Base-by-base conservation (phyloP, 92 coral and sea anemone species). In the Epizoanthus illoricatus region DNA sequence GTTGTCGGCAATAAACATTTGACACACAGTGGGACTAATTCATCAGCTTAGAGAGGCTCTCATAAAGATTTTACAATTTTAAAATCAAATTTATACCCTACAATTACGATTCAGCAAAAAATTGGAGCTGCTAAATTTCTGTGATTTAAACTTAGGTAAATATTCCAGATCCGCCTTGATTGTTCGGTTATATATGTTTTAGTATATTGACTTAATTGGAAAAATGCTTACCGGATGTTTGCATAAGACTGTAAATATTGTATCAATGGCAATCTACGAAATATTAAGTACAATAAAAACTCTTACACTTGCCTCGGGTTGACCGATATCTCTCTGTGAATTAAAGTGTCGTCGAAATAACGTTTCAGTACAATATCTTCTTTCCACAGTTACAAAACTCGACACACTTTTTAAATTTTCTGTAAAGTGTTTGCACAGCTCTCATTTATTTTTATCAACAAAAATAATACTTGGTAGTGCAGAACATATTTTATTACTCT, bases 191-290 rank as follows among this genome's bases (percentile, higher is more conserved):
- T 49, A 71, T 42, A 21, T 71, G 39, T 33, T 21, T 72, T 72
- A 20, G 41, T n/a, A 16, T 19, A 45, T 72, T 52, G 56, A 52
- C 15, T 9, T 52, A 52, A 52, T 52, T 52, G 56, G 11, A 5
- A 72, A 20, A 72, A 52, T 10, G 54, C 74, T 41, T 41, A 19
- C 59, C 59, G 76, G 59, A 72, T 72, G 62, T 72, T 72, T 72
- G 60, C 9, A 49, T 39, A 23, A 72, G 60, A 72, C 19, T n/a
- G 12, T 36, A 47, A 72, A 72, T 68, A 41, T 68, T 15, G 33
- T 49, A 72, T 72, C 40, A 9, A 6, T 24, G 49, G 76, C 17
- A 19, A 45, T 72, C 42, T 49, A 69, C 7, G 40, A 47, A 72
- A 72, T 45, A 45, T 3, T 8, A 72, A 20, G 54, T 45, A 45